Evolutionary conservation across 2,888 invertebrate species (phyloP).

Genomic region (Fabriciana adippe): DNA sequence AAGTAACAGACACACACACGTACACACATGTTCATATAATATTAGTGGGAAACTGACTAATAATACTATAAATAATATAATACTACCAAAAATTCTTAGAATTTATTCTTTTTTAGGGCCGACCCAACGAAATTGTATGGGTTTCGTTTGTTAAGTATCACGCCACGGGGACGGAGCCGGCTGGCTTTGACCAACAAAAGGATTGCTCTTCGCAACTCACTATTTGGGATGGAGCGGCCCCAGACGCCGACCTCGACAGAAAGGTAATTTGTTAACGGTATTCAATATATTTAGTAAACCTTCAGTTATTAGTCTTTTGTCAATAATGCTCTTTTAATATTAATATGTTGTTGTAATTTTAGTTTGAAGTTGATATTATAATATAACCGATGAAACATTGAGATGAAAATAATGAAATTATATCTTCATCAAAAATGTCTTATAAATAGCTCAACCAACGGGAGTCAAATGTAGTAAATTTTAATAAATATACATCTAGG

Average conservation of each 20-base stretch:
- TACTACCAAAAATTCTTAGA: not conserved
- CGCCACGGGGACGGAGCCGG: constrained; percentile 85
- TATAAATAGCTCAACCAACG: too few species aligned
- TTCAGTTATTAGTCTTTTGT: not conserved
- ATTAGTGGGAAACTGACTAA: too few species aligned
- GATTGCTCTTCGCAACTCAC: constrained; percentile 89
- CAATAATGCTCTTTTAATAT: not conserved
- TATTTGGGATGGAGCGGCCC: constrained; percentile 89
- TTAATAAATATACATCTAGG: too few species aligned
- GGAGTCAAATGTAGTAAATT: too few species aligned
- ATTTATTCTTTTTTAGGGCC: constrained; percentile 74
- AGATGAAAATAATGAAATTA: too few species aligned
- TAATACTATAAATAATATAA: too few species aligned
- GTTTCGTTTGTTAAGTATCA: constrained; percentile 92
- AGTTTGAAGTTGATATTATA: too few species aligned
- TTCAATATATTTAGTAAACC: not conserved
- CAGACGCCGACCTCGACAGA: constrained; percentile 74
- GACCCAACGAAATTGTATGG: constrained; percentile 90
- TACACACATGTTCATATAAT: too few species aligned
- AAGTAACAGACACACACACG: too few species aligned
- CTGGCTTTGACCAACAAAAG: constrained; percentile 84
- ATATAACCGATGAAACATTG: too few species aligned
- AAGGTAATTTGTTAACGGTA: constrained; percentile 55
- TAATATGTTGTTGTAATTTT: not conserved
- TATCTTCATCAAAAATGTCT: too few species aligned